Evolutionary conservation across 1,140 invertebrate species (phyloP), one percentile per base, ranked within the genome.

Genomic region (Saxidomus purpurata): DNA sequence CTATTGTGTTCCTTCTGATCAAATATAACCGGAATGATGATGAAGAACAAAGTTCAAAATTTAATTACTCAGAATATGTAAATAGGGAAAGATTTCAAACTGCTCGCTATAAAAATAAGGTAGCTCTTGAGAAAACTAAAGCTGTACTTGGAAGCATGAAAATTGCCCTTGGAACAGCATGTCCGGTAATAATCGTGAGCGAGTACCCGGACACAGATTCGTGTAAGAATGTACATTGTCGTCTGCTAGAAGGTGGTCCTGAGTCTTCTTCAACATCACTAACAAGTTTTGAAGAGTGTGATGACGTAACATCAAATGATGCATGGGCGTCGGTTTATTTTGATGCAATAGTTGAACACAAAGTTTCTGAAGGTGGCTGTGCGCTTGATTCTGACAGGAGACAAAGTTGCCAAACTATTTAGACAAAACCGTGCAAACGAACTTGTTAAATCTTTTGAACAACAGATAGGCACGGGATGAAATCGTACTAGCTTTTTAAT

Each of bases 1-100:
- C 91, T 25, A 92, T 95, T 67, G 91, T 94, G 9, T 79, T 94
- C 13, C 84, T 95, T 1, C 91, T 95, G 69, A 92, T 95, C 55
- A 94, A 93, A 67, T 95, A 95, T 85, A 89, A 94, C 13, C 52
- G 91, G 28, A 80, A 93, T 19, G 94, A 95, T 55, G 81, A 93
- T 31, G 91, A 93, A 43, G 93, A 94, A 25, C 84, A 91, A 9
- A 84, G 82, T 9, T 89, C 94, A 0, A 91, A 93, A 69, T 91
- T 91, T 61, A 93, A 94, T 52, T 94, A 94, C 86, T 87, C 90
- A 4, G 94, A 94, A 71, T 94, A 93, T 88, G 89, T 95, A 19
- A 93, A 93, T 40, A 52, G 93, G 25, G 92, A 92, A 28, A 83
- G 85, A 19, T 93, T 93, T 59, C 91, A 91, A 34, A 80, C 84